These are phyloP conservation scores for Rhinoraja longicauda DNA, from an alignment of 2,797 vertebrate genomes.

Conservation along the genomic window DNA sequence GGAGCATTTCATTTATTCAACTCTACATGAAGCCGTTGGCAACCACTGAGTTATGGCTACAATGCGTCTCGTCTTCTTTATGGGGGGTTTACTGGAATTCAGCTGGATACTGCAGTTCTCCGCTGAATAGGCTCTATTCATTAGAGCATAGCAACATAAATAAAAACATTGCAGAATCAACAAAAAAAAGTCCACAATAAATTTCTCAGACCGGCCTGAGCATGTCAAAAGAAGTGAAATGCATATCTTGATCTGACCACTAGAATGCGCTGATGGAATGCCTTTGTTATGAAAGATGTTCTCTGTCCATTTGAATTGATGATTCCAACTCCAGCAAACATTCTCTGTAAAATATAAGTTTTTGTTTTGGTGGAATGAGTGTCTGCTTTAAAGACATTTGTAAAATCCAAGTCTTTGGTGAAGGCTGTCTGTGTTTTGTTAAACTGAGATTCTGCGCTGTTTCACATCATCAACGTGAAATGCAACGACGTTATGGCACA, in stretches of 20 bases:
- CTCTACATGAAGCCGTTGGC: not conserved
- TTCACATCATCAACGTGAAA: not conserved
- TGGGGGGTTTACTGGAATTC: not conserved
- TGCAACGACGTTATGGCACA: not conserved
- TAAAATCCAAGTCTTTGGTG: not conserved
- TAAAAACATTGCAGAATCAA: slow-evolving; percentile 14
- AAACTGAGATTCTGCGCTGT: not conserved
- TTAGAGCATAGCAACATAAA: not conserved
- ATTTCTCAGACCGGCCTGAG: not conserved
- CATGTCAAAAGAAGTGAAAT: not conserved
- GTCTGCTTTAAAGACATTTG: not conserved
- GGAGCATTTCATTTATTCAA: not conserved
- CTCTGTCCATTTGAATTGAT: not conserved
- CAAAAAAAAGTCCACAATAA: not conserved
- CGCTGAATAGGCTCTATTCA: slow-evolving; percentile 1
- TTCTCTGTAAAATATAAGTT: not conserved
- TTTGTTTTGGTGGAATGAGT: not conserved
- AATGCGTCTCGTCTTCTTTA: not conserved
- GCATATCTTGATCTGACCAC: not conserved
- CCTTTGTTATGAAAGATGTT: not conserved
- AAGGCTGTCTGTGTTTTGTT: not conserved
- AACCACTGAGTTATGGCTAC: not conserved
- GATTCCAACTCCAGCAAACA: not conserved
- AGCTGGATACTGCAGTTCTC: not conserved
- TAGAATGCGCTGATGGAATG: slow-evolving; percentile 20